These are phyloP conservation scores for Plebejus anna DNA, from an alignment of 2,888 invertebrate species.

Conservation along the genomic window DNA sequence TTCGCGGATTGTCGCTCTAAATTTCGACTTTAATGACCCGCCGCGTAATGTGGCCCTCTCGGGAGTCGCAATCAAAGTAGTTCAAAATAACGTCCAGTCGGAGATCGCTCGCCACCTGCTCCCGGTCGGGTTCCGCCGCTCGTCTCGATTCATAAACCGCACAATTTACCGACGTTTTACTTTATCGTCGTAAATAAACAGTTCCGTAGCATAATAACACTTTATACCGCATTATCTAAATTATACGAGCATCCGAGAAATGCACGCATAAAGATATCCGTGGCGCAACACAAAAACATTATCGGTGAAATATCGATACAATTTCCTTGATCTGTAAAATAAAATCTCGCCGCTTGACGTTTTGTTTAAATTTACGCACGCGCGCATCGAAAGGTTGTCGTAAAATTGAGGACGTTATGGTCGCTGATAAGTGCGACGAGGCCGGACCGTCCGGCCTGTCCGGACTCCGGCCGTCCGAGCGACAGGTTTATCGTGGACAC, in stretches of 20 bases:
- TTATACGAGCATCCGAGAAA: constrained; percentile 62
- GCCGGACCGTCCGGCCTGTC: constrained; percentile 57
- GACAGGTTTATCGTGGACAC: constrained; percentile 76
- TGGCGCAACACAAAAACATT: constrained; percentile 67
- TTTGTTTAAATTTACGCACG: constrained; percentile 70
- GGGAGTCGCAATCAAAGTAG: neutral
- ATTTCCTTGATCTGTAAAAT: constrained; percentile 76
- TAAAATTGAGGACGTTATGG: constrained; percentile 76
- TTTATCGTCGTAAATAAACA: constrained; percentile 44
- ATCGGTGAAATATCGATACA: constrained; percentile 76
- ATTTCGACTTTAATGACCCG: neutral
- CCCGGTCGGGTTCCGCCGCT: constrained; percentile 33
- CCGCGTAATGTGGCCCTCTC: neutral
- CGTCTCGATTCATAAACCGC: constrained; percentile 41
- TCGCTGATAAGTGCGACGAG: constrained; percentile 72
- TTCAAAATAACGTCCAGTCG: constrained; percentile 5
- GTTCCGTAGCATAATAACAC: constrained; percentile 38
- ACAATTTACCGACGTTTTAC: constrained; percentile 44
- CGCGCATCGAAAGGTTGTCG: constrained; percentile 65
- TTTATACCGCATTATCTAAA: constrained; percentile 46
- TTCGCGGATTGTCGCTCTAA: neutral
- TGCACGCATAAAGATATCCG: constrained; percentile 66
- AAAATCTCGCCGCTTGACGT: constrained; percentile 70
- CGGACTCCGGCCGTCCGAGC: constrained; percentile 33
- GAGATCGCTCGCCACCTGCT: constrained; percentile 28